A percentile compares a stretch with the other conserved stretches of the same genome.
Conservation (phyloP, 2,797 vertebrate species). For the Gastrophryne carolinensis region DNA sequence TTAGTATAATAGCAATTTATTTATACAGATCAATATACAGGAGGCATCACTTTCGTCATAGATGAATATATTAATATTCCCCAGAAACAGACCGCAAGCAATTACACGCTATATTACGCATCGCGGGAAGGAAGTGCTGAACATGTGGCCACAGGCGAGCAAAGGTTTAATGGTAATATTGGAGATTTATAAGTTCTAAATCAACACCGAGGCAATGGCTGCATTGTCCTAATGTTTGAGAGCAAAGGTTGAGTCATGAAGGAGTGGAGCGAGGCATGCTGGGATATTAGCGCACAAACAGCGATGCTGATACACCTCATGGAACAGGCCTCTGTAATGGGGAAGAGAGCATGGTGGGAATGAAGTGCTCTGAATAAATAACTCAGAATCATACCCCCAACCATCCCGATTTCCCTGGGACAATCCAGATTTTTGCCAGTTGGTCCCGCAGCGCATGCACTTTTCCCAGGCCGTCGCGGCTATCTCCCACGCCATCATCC, state of each 20-base stretch:
- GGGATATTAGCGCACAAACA: neutral
- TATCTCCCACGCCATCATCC: too few relatives aligned
- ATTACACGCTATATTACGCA: neutral
- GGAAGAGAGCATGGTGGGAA: neutral
- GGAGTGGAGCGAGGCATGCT: neutral
- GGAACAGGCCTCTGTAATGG: neutral
- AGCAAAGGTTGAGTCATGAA: conserved; percentile 1
- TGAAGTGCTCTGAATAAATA: too few relatives aligned
- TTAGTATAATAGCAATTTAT: too few relatives aligned
- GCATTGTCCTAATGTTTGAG: conserved; percentile 18
- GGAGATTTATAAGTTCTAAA: neutral
- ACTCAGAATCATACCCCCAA: too few relatives aligned
- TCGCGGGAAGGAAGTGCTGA: conserved; percentile 1
- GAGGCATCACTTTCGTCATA: too few relatives aligned
- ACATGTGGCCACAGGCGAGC: neutral
- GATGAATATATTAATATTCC: neutral
- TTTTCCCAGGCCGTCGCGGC: too few relatives aligned
- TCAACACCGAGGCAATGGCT: conserved; percentile 1
- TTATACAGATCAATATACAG: too few relatives aligned
- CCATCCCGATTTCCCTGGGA: too few relatives aligned
- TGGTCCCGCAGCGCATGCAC: too few relatives aligned
- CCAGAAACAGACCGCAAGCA: neutral
- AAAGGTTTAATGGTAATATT: neutral
- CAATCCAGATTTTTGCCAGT: too few relatives aligned
- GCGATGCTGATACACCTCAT: neutral